Conservation (phyloP, 1,140 invertebrate species). For the Chrysomallon squamiferum region DNA sequence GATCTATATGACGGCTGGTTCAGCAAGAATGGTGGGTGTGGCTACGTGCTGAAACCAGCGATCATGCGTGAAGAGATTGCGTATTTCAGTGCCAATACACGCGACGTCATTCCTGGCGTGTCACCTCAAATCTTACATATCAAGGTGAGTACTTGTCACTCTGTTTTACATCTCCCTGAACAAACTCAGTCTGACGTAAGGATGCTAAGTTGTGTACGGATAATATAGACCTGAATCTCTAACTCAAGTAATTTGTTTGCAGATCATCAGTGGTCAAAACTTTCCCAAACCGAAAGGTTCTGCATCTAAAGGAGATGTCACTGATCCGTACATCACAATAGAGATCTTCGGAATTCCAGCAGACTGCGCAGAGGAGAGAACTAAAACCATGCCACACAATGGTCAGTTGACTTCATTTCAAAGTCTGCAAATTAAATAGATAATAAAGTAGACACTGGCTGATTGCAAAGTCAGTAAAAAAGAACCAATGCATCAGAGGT, state of each 20-base stretch:
- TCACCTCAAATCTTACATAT: conserved; percentile 68
- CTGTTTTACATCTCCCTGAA: too few relatives aligned
- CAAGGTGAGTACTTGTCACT: conserved; percentile 66
- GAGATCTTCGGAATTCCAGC: conserved; percentile 72
- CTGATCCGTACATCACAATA: conserved; percentile 72
- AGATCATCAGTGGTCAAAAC: conserved; percentile 74
- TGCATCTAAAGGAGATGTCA: conserved; percentile 68
- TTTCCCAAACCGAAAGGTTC: conserved; percentile 71
- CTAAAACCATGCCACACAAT: conserved; percentile 72
- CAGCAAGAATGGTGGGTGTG: conserved; percentile 71
- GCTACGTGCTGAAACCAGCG: conserved; percentile 73
- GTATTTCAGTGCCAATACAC: conserved; percentile 65
- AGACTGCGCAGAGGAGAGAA: conserved; percentile 72
- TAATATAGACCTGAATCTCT: too few relatives aligned
- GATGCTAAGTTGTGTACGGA: too few relatives aligned
- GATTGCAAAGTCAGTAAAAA: too few relatives aligned
- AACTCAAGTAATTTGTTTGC: too few relatives aligned
- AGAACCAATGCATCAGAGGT: too few relatives aligned
- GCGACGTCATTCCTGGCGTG: conserved; percentile 67
- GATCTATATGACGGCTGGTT: conserved; percentile 71
- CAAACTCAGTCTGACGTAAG: too few relatives aligned
- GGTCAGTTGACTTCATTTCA: conserved; percentile 59
- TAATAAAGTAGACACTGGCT: too few relatives aligned
- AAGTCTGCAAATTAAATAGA: not conserved
- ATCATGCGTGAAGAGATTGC: conserved; percentile 60